phyloP scores from a whole-genome alignment of 2,888 invertebrate genomes.

The Cerastis rubricosa region DNA sequence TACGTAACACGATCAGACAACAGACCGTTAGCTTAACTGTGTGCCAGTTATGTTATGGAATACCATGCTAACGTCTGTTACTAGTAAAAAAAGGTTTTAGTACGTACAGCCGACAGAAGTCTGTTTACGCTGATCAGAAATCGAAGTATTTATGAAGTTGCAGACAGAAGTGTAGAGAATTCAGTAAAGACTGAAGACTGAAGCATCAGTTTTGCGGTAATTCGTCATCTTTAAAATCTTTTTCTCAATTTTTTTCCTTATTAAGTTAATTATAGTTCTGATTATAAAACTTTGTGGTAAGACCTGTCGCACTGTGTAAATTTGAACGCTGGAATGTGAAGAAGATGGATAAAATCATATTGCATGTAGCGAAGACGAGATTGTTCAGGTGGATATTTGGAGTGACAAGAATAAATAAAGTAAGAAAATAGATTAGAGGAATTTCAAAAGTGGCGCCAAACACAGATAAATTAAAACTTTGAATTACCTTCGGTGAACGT shows the following conservation, averaged over 20 bases:
- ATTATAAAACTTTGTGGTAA: too few relatives aligned
- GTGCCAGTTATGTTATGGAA: conserved; percentile 43
- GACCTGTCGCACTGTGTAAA: too few relatives aligned
- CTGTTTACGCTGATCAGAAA: neutral
- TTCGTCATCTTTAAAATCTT: too few relatives aligned
- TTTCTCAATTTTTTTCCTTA: too few relatives aligned
- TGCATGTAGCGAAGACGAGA: too few relatives aligned
- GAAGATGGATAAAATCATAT: too few relatives aligned
- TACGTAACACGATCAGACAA: conserved; percentile 61
- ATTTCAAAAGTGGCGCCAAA: neutral
- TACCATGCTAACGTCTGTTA: conserved; percentile 21
- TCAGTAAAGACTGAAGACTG: neutral
- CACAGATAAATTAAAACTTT: neutral
- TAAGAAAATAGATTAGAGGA: neutral
- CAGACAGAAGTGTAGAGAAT: neutral
- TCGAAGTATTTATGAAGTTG: neutral
- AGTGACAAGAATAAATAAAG: neutral
- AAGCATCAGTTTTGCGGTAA: neutral
- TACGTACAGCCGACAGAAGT: neutral
- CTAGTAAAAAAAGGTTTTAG: neutral
- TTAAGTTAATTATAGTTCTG: too few relatives aligned
- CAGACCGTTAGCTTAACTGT: conserved; percentile 63
- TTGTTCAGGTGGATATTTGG: neutral
- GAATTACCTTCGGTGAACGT: neutral
- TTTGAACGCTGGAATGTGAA: too few relatives aligned